Evolutionary conservation across 1,140 invertebrate genomes (phyloP).

Genomic region (Palaemon carinicauda): DNA sequence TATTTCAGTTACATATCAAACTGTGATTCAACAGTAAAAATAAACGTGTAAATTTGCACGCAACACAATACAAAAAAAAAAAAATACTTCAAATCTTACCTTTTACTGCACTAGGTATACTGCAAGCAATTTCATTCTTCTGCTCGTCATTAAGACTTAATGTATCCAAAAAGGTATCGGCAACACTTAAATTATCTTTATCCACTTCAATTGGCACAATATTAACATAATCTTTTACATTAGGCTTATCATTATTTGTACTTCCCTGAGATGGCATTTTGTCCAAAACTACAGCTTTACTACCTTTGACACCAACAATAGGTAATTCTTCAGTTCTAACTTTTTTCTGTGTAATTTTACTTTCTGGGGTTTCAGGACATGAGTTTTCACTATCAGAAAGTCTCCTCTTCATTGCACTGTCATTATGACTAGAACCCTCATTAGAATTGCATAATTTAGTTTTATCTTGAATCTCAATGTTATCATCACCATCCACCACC

Average conservation of each 20-base stretch:
- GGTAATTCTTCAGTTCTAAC: constrained; percentile 1
- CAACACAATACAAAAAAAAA: background rate
- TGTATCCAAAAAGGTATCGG: background rate
- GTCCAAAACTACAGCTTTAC: background rate
- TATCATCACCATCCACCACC: background rate
- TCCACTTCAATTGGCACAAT: background rate
- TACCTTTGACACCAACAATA: background rate
- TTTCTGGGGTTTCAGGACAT: background rate
- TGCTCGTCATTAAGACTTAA: constrained; percentile 9
- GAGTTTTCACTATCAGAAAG: background rate
- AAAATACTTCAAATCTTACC: background rate
- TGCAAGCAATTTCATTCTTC: background rate
- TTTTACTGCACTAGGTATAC: background rate
- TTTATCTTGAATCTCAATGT: background rate
- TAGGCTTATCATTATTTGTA: background rate
- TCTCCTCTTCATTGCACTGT: constrained; percentile 23
- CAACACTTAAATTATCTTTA: background rate
- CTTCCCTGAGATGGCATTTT: background rate
- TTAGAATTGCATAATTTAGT: background rate
- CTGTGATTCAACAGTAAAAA: too few species aligned
- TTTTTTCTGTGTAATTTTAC: background rate
- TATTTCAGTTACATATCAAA: too few species aligned
- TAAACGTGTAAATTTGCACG: too few species aligned
- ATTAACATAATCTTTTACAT: background rate
- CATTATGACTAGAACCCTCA: constrained; percentile 12